phyloP scores from a whole-genome alignment of 2,888 invertebrate species.

The Rutpela maculata region DNA sequence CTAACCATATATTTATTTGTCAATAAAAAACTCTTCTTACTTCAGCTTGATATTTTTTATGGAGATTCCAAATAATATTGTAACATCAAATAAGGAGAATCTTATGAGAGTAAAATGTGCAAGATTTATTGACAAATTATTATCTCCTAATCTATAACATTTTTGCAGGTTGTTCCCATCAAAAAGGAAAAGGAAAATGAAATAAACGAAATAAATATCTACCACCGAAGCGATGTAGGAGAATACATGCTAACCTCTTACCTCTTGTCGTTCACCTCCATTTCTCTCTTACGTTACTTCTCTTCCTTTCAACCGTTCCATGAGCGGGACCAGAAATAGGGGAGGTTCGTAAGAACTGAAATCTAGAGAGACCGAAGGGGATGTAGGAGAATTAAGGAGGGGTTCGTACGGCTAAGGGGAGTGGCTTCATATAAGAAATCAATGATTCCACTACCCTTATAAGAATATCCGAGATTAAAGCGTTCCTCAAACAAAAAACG shows the following conservation, averaged over 20 bases:
- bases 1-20: no score
- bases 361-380: conserved; percentile 55
- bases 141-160: not conserved
- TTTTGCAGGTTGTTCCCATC: conserved; percentile 47
- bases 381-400: conserved; percentile 64
- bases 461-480: conserved; percentile 60
- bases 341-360: conserved; percentile 57
- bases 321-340: conserved; percentile 49
- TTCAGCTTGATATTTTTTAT: no score
- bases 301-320: conserved; percentile 54
- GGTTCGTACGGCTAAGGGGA: conserved; percentile 64
- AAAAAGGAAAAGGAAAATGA: conserved; percentile 42
- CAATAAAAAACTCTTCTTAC: no score
- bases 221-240: conserved; percentile 53
- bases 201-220: conserved; percentile 45
- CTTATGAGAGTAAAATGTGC: no score
- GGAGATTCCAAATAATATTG: no score
- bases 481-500: conserved; percentile 36
- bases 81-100: no score
- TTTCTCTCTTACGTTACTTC: conserved; percentile 49
- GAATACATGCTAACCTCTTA: conserved; percentile 53
- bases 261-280: conserved; percentile 46
- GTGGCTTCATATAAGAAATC: conserved; percentile 72
- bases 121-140: not conserved
- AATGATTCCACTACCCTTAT: conserved; percentile 67